Base-by-base conservation (phyloP, 2,797 vertebrate species). In the Botia almorhae region DNA sequence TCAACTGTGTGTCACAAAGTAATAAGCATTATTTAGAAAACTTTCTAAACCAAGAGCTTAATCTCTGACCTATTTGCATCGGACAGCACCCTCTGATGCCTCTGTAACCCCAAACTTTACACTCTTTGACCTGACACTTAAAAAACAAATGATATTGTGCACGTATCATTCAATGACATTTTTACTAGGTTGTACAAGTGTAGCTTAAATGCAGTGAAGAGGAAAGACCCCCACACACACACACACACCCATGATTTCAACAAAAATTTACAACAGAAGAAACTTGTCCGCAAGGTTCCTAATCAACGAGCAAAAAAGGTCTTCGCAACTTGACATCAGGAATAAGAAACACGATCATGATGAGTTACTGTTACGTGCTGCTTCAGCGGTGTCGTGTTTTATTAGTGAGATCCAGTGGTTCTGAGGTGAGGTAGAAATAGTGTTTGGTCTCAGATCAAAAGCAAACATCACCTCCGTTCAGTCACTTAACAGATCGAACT, bases 361-460 rank as follows among this genome's bases (percentile, higher is more conserved):
- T 46, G 8, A 69, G 36, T 26, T 19, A 39, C 33, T 63, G 48
- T 33, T 14, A 39, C 2, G 48, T 16, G 51, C 16, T 48, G 3
- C 33, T 16, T 68, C 1, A 63, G 16, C 43, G 0, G 13, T 26
- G 14, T 21, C 50, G 10, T 23, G 17, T 33, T 67, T 63, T 8
- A 46, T 43, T 0, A 2, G 7, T 23, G 29, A 7, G 11, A 72
- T 64, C 60, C 78, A 80, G 61, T 74, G 63, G 69, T 80, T 72
- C 68, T 64, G 7, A 72, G 13, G 70, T 21, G 78, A 80, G 78
- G 78, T 80, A 80, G 78, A 64, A 71, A 53, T n/a, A 43, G 23
- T 36, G 3, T 68, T 68, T 67, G 14, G 51, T 73, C 17, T 78
- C 50, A 48, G 12, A 68, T 73, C 19, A n/a, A 36, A 26, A 36